A percentile compares a stretch with the other conserved stretches of the same genome.
These are phyloP conservation scores for Drosophila sordidapex DNA, from an alignment of 2,888 invertebrate genomes.

Conservation along the genomic window DNA sequence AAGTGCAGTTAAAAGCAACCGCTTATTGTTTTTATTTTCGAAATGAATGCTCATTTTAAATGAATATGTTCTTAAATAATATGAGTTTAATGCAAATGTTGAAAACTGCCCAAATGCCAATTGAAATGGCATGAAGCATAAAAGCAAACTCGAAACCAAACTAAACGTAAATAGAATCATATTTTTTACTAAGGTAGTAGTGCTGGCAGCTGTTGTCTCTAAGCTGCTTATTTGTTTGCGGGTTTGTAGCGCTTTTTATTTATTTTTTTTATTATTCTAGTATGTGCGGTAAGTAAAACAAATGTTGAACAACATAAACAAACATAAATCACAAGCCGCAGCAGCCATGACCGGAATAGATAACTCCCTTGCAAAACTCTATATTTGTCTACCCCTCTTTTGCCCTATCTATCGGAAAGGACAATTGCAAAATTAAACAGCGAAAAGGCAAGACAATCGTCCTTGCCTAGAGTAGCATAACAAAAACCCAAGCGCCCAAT, in stretches of 20 bases:
- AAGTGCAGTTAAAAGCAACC: background rate
- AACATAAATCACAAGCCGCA: conserved; percentile 77
- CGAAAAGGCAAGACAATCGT: conserved; percentile 65
- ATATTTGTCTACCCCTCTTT: background rate
- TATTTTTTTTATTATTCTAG: conserved; percentile 15
- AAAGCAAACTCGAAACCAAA: conserved; percentile 9
- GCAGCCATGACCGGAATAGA: conserved; percentile 68
- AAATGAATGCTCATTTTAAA: background rate
- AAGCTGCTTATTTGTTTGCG: conserved; percentile 43
- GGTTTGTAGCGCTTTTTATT: conserved; percentile 1
- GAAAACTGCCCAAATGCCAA: background rate
- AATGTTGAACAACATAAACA: conserved; percentile 71
- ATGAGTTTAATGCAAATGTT: background rate
- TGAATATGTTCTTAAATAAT: background rate
- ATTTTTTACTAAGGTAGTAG: conserved; percentile 23
- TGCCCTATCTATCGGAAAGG: conserved; percentile 57
- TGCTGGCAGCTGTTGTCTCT: conserved; percentile 24
- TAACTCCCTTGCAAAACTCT: conserved; percentile 41
- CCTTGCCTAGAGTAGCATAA: conserved; percentile 56
- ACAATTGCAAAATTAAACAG: conserved; percentile 80
- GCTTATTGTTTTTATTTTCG: too few relatives aligned
- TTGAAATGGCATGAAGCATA: background rate
- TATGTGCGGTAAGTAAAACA: conserved; percentile 64
- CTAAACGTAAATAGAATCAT: conserved; percentile 31
- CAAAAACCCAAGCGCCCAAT: conserved; percentile 68